Evolutionary conservation across 2,888 invertebrate species (phyloP), one percentile per base, ranked within the genome.

Genomic region (Drosophila testacea): DNA sequence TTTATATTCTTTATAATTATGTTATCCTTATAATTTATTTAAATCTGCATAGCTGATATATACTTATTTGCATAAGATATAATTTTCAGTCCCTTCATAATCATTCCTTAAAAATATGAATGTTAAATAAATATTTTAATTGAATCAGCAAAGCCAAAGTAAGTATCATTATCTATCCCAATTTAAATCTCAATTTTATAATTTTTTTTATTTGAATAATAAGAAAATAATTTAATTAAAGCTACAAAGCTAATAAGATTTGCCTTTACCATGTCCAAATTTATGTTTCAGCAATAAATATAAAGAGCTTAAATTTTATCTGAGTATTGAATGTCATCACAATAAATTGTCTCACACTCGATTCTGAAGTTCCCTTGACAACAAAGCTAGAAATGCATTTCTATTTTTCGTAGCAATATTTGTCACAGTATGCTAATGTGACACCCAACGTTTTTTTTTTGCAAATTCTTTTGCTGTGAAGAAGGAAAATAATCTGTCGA

Each of bases 401-500:
- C 30, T 16, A 42, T 41, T 38, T 74, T 57, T 46, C 47, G 39
- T 7, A 36, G 54, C 60, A 60, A 63, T 62, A 69, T 69, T 66
- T 83, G 69, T 64, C 73, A 73, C 22, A 22, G 3, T 62, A 66
- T 69, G 66, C 75, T 68, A 79, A 47, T 72, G 51, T 55, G 63
- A 63, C 61, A 57, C 48, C 50, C 30, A 22, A 52, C 65, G 65
- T 39, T 55, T 74, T 77, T 44, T 68, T 55, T 61, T 22, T 42
- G 52, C 36, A 56, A 67, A 73, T 69, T 48, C 63, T 50, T 42
- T 27, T 52, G 46, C 55, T 48, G 16, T 44, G 42, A 66, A 62
- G 32, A 48, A 39, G 36, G 54, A 57, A 75, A 83, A 82, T 73
- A 86, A 69, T 50, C 73, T 81, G 78, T 77, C 78, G 61, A 61